These are phyloP conservation scores for Cheilinus undulatus DNA, from an alignment of 2,113 vertebrate genomes.

Conservation along the genomic window DNA sequence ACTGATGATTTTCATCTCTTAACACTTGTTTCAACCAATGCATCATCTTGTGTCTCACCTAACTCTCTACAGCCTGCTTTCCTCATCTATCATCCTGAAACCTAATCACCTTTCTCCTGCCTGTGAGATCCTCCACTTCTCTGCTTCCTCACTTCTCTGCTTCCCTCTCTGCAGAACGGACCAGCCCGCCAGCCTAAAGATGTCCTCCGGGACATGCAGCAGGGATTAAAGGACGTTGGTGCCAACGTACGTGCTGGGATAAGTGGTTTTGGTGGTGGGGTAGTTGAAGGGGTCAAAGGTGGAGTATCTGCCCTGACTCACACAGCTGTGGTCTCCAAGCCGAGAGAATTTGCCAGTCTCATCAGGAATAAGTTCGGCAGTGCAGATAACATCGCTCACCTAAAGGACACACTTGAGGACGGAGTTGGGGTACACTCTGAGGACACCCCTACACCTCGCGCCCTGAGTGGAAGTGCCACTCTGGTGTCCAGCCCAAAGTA, in stretches of 20 bases:
- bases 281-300: conserved; percentile 96
- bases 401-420: conserved; percentile 94
- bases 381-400: conserved; percentile 95
- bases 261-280: conserved; percentile 95
- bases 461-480: conserved; percentile 94
- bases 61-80: conserved; percentile 37
- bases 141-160: conserved; percentile 46
- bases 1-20: conserved; percentile 22
- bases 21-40: conserved; percentile 34
- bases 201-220: conserved; percentile 98
- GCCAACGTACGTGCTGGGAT: conserved; percentile 97
- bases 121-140: conserved; percentile 48
- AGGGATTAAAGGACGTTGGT: conserved; percentile 95
- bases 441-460: conserved; percentile 86
- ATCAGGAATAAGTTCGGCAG: conserved; percentile 99
- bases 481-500: conserved; percentile 98
- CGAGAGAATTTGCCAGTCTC: conserved; percentile 95
- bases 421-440: conserved; percentile 85
- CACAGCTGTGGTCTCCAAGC: conserved; percentile 95
- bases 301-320: conserved; percentile 95
- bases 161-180: conserved; percentile 85
- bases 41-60: conserved; percentile 47
- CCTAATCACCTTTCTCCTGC: conserved; percentile 32
- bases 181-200: conserved; percentile 96
- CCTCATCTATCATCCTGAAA: conserved; percentile 38